A percentile compares a stretch with the other conserved stretches of the same genome.
These are phyloP conservation scores for Epiperipatus broadwayi DNA, from an alignment of 2,888 invertebrate genomes.

Conservation along the genomic window DNA sequence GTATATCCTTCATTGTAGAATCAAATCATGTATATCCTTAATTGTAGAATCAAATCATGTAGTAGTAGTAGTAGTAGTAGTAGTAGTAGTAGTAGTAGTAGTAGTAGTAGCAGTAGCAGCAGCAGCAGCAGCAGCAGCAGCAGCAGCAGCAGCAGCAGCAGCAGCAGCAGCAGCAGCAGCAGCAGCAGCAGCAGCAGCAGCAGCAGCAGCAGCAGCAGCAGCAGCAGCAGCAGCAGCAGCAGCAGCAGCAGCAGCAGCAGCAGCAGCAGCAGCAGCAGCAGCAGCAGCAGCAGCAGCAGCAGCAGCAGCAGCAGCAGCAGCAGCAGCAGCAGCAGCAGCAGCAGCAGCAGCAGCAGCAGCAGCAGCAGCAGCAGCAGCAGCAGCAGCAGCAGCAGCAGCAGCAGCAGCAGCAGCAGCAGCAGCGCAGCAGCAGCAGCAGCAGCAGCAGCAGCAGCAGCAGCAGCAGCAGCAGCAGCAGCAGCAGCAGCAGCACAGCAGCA, in stretches of 20 bases:
- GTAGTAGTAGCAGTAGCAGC: conserved; percentile 13
- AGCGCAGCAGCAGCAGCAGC: too few relatives aligned
- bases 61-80: conserved; percentile 10
- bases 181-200: conserved; percentile 14
- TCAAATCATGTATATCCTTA: too few relatives aligned
- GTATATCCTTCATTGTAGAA: too few relatives aligned
- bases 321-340: conserved; percentile 6
- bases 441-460: too few relatives aligned
- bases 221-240: conserved; percentile 14
- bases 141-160: conserved; percentile 14
- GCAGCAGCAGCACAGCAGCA: too few relatives aligned
- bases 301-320: conserved; percentile 8
- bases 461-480: too few relatives aligned
- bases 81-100: conserved; percentile 3
- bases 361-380: conserved; percentile 9
- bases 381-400: too few relatives aligned
- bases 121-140: conserved; percentile 14
- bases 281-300: conserved; percentile 10
- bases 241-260: conserved; percentile 12
- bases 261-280: conserved; percentile 13
- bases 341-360: conserved; percentile 7
- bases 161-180: conserved; percentile 13
- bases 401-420: too few relatives aligned
- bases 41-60: conserved; percentile 12
- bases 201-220: conserved; percentile 15